phyloP scores from a whole-genome alignment of 2,113 vertebrate species.

The Morone chrysops region DNA sequence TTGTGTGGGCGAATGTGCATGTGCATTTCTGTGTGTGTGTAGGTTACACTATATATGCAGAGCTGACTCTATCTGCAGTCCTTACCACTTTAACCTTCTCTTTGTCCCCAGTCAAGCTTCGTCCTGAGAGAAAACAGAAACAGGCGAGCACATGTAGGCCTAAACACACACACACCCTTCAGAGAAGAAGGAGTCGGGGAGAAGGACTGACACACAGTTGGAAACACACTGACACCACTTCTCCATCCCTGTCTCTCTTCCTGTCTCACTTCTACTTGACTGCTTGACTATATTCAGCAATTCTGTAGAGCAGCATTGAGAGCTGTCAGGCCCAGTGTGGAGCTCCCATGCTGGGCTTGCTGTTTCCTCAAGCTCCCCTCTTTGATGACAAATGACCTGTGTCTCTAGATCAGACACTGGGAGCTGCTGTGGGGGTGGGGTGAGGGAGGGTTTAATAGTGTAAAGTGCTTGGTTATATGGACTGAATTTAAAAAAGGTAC shows the following conservation, averaged over 20 bases:
- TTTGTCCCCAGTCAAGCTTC: slow-evolving; percentile 35
- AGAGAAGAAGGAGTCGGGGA: slow-evolving; percentile 2
- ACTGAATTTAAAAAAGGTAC: slow-evolving; percentile 73
- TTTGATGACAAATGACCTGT: slow-evolving; percentile 82
- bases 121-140: slow-evolving; percentile 31
- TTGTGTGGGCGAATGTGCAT: slow-evolving; percentile 11
- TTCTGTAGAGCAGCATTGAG: slow-evolving; percentile 49
- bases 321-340: slow-evolving; percentile 65
- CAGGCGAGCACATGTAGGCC: slow-evolving; percentile 7
- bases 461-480: slow-evolving; percentile 75
- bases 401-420: slow-evolving; percentile 77
- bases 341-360: slow-evolving; percentile 69
- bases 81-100: slow-evolving; percentile 52
- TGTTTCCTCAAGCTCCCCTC: slow-evolving; percentile 71
- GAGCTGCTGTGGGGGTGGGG: slow-evolving; percentile 68
- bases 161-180: not conserved
- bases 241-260: slow-evolving; percentile 34
- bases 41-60: slow-evolving; percentile 41
- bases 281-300: slow-evolving; percentile 63
- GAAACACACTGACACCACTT: slow-evolving; percentile 49
- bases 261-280: slow-evolving; percentile 7
- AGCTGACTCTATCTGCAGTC: slow-evolving; percentile 44
- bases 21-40: slow-evolving; percentile 22
- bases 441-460: slow-evolving; percentile 78
- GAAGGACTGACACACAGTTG: slow-evolving; percentile 31